phyloP scores from a whole-genome alignment of 2,113 vertebrate genomes.

The Austrofundulus limnaeus region DNA sequence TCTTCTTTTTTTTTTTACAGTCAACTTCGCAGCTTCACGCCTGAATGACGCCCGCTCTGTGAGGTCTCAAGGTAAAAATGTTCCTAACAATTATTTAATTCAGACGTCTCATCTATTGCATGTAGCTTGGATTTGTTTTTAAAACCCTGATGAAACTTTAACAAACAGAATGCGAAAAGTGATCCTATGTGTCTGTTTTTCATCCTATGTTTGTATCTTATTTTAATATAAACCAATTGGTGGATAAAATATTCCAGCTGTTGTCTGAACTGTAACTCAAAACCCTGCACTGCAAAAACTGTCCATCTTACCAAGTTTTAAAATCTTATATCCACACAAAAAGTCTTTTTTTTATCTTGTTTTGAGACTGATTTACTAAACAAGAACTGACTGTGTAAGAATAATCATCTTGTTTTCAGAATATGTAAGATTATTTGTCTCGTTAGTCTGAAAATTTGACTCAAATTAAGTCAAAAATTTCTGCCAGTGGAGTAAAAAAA shows the following conservation, averaged over 20 bases:
- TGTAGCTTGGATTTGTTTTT: neutral
- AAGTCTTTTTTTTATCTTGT: too few relatives aligned
- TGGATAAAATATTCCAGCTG: neutral
- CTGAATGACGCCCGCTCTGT: slow-evolving; percentile 16
- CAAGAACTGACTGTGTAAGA: too few relatives aligned
- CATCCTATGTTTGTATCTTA: neutral
- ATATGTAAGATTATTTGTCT: too few relatives aligned
- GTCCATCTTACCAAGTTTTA: too few relatives aligned
- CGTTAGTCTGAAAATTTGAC: too few relatives aligned
- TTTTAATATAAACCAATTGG: neutral
- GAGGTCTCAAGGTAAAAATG: slow-evolving; percentile 48
- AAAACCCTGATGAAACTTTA: neutral
- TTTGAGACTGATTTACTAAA: too few relatives aligned
- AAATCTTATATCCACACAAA: too few relatives aligned
- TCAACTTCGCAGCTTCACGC: neutral
- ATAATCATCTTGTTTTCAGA: too few relatives aligned
- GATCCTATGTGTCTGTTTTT: neutral
- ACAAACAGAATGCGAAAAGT: neutral
- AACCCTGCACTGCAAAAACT: too few relatives aligned
- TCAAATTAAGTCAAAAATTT: too few relatives aligned
- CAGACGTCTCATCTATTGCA: neutral
- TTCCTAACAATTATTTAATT: slow-evolving; percentile 5
- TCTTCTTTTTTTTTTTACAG: slow-evolving; percentile 49
- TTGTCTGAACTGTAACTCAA: neutral
- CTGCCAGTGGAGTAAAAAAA: too few relatives aligned